Evolutionary conservation across 2,797 vertebrate genomes (phyloP), one percentile per base, ranked within the genome.

Genomic region (Lates japonicus): DNA sequence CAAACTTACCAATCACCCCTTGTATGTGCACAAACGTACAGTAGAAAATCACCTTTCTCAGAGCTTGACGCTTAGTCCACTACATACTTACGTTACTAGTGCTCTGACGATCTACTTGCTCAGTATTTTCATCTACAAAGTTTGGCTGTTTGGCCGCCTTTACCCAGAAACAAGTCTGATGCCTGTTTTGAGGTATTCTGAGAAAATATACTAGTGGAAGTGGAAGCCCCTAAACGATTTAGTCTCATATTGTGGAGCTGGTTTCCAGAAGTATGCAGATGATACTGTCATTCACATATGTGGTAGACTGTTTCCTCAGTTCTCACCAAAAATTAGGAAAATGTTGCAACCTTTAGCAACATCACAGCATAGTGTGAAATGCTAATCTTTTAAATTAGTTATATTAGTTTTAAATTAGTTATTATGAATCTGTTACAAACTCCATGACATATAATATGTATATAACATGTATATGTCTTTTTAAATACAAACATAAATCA

Each of bases 251-350:
- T 4, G 5, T 29, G 14, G n/a, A 63, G n/a, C 35, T 58, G 29
- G 31, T 63, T 37, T 68, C 12, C 54, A 41, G 11, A 25, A 44
- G 52, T 55, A 51, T 65, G 22, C 67, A 67, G 62, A 73, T 62
- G 64, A 68, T 16, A 22, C 7, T 41, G 10, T 60, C 25, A 13
- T 78, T 63, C 51, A 64, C 39, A 6, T 55, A n/a, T 74, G 19
- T 29, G n/a, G 16, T n/a, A 5, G 9, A 13, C 1, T 14, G 4
- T 70, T 55, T 72, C 9, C 2, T 35, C 19, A 39, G 9, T 29
- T 39, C 63, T 31, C 1, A 29, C n/a, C 25, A 62, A 61, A 71
- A 39, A 11, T 19, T 14, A 13, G 46, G 2, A 3, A 51, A 31
- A 42, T 0, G 8, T 52, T 55, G 17, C 17, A 49, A 19, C 52